Base-by-base conservation (phyloP, 2,797 vertebrate species). In the Aulostomus chinensis region DNA sequence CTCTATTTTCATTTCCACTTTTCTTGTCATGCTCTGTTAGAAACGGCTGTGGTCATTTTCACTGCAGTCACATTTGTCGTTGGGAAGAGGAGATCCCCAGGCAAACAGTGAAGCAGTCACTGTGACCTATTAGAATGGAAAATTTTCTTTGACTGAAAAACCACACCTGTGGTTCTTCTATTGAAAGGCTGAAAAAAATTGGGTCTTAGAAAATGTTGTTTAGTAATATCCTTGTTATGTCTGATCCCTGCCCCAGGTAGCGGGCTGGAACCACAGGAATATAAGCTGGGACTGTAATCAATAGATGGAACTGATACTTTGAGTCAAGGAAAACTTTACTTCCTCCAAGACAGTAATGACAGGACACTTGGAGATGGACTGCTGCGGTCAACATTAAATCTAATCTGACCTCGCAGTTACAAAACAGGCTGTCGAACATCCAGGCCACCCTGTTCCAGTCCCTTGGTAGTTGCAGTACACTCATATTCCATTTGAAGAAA, bases 91-190 rank as follows among this genome's bases (percentile, higher is more conserved):
- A 69, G 58, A 82, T 76, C 76, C 48, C 8, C 4, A 11, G 14
- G 41, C 33, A 68, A 71, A 25, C 1, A 12, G 11, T 24, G 20
- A 77, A 81, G 24, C 46, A 45, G 65, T 61, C 58, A 65, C 47
- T 58, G 43, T 67, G 71, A 75, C 58, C 49, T 66, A 68, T 74
- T 76, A 58, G 61, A 68, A 68, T 68, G 72, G 57, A 81, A 78
- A 76, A 70, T 74, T 81, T 68, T 68, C 58, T 45, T 39, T 50
- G 30, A 66, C 54, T 70, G 72, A 56, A 85, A 78, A 85, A 80
- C 72, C 64, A 45, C 74, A 80, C 73, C 79, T 78, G 70, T 67
- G 22, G 43, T 60, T n/a, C n/a, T n/a, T n/a, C n/a, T n/a, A n/a
- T n/a, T n/a, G n/a, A n/a, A 67, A 76, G 50, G 41, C 55, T 43